A percentile compares a stretch with the other conserved stretches of the same genome.
phyloP scores from a whole-genome alignment of 2,113 vertebrate genomes.

The Menura novaehollandiae region DNA sequence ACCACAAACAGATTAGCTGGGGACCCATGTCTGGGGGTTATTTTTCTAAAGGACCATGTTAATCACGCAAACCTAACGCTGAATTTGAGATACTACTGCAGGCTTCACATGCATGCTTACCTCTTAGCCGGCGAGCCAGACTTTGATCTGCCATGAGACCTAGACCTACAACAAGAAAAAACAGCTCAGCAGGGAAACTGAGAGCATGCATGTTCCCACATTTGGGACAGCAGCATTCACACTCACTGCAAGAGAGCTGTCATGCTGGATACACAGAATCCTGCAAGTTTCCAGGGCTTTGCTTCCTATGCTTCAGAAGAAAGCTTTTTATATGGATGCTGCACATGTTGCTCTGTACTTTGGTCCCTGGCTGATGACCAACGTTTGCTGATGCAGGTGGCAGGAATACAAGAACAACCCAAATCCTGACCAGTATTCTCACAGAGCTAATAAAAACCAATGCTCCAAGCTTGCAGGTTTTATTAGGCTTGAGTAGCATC shows the following conservation, averaged over 20 bases:
- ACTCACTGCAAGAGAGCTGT: not conserved
- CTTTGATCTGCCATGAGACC: conserved; percentile 63
- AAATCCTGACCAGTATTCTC: not conserved
- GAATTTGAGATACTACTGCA: not conserved
- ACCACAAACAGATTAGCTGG: not conserved
- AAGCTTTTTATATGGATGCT: not conserved
- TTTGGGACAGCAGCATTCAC: not conserved
- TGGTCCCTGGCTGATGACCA: not conserved
- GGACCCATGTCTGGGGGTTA: not conserved
- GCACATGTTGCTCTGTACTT: not conserved
- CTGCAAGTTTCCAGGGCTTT: not conserved
- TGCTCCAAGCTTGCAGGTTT: not conserved
- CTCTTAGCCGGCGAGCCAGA: conserved; percentile 48
- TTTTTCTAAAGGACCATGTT: not conserved
- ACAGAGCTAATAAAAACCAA: not conserved
- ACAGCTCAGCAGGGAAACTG: not conserved
- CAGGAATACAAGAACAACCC: not conserved
- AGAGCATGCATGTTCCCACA: not conserved
- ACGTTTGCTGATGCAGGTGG: not conserved
- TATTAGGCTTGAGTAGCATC: not conserved
- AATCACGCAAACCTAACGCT: not conserved
- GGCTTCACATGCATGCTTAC: not conserved
- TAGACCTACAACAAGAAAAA: conserved; percentile 15
- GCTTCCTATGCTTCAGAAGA: not conserved
- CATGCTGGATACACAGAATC: not conserved